These are phyloP conservation scores for Drosophila kambysellisi DNA, from an alignment of 2,888 invertebrate genomes.

Conservation along the genomic window DNA sequence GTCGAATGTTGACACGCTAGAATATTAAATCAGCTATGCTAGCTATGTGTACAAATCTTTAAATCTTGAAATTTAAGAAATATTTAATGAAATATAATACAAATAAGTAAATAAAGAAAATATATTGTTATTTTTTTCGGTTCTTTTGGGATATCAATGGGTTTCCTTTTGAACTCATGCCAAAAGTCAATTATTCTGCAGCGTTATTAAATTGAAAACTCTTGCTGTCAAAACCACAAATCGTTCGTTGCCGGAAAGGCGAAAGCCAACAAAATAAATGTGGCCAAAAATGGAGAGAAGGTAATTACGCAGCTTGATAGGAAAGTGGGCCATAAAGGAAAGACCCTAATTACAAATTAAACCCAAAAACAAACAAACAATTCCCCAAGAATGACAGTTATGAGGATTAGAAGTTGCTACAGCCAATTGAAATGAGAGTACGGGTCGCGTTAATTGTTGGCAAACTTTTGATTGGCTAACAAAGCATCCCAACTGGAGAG, in stretches of 20 bases:
- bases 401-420: constrained; percentile 5
- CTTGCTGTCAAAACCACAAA: constrained; percentile 51
- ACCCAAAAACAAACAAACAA: constrained; percentile 14
- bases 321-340: constrained; percentile 14
- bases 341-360: constrained; percentile 36
- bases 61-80: background rate
- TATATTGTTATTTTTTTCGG: background rate
- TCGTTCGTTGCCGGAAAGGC: constrained; percentile 2
- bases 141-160: constrained; percentile 2
- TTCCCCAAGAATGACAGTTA: constrained; percentile 8
- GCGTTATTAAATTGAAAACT: constrained; percentile 39
- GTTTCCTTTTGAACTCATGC: constrained; percentile 3
- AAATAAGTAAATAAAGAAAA: background rate
- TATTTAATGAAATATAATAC: background rate
- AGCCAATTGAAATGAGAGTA: constrained; percentile 1
- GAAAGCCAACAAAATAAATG: constrained; percentile 5
- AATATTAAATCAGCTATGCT: constrained; percentile 9
- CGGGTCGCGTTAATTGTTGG: constrained; percentile 36
- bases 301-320: constrained; percentile 23
- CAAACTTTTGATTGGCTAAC: constrained; percentile 23
- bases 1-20: constrained; percentile 23
- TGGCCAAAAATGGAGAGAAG: constrained; percentile 8
- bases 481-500: constrained; percentile 7
- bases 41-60: background rate
- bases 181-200: constrained; percentile 49